Evolutionary conservation across 2,113 vertebrate genomes (phyloP).

Genomic region (Mormyrus iriodes): DNA sequence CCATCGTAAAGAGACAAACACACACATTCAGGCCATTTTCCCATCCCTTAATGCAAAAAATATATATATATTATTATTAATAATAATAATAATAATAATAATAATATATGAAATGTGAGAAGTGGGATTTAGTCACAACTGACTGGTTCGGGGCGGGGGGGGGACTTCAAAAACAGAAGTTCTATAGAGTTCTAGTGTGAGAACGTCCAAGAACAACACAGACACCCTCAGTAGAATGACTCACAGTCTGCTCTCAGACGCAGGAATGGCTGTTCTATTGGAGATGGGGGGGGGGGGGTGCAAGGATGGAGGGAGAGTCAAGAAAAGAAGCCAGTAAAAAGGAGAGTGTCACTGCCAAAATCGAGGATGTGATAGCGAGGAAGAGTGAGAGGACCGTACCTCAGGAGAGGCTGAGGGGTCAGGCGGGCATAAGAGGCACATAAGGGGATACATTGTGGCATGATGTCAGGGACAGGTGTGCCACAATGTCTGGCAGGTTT

Average conservation of each 20-base stretch:
- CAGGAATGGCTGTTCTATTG: neutral
- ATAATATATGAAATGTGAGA: constrained; percentile 16
- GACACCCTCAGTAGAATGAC: constrained; percentile 56
- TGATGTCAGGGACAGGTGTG: neutral
- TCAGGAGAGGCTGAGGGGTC: neutral
- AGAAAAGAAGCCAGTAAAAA: neutral
- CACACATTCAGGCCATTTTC: neutral
- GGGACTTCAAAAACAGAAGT: constrained; percentile 36
- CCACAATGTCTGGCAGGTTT: neutral
- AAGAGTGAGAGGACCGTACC: neutral
- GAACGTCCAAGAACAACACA: constrained; percentile 68
- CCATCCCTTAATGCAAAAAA: neutral
- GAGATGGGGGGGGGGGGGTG: neutral
- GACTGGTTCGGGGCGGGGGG: constrained; percentile 24
- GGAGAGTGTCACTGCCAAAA: neutral
- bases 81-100: too few species aligned
- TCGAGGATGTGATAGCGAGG: neutral
- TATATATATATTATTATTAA: too few species aligned
- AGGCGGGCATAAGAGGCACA: neutral
- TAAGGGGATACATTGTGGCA: neutral
- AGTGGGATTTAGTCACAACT: neutral
- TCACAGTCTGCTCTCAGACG: constrained; percentile 64
- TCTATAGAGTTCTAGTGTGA: constrained; percentile 30
- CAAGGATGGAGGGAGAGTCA: neutral
- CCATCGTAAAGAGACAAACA: neutral